Conservation (phyloP, 92 coral and sea anemone genomes). For the Porites rus region DNA sequence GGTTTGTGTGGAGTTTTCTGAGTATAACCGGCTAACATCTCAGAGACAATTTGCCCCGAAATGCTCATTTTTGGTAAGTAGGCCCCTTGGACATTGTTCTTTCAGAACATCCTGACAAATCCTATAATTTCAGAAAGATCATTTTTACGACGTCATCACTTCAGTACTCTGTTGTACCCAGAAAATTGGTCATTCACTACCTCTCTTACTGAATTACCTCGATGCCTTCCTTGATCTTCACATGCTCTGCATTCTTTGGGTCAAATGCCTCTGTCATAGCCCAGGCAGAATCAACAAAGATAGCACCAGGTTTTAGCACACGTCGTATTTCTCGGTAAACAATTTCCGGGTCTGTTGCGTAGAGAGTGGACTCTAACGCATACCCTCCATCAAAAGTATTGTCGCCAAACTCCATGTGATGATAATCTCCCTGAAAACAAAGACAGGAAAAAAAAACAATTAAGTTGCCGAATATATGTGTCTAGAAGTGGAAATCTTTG, state of each 20-base stretch:
- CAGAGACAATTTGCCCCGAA: too few relatives aligned
- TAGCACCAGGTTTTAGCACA: constrained; percentile 28
- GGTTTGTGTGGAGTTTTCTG: too few relatives aligned
- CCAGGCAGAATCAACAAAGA: constrained; percentile 31
- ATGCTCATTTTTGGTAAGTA: too few relatives aligned
- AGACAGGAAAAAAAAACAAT: neutral
- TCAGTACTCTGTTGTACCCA: too few relatives aligned
- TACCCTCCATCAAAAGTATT: constrained; percentile 23
- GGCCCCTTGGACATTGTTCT: too few relatives aligned
- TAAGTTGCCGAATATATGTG: too few relatives aligned
- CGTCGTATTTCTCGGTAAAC: constrained; percentile 28
- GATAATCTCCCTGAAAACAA: constrained; percentile 22
- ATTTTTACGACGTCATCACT: too few relatives aligned
- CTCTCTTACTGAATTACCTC: neutral
- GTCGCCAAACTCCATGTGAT: constrained; percentile 25
- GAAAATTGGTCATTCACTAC: neutral
- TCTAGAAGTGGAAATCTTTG: too few relatives aligned
- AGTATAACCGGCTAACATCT: too few relatives aligned
- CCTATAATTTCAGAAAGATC: too few relatives aligned
- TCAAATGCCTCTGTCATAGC: constrained; percentile 23
- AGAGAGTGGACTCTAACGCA: constrained; percentile 2
- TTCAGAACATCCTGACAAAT: too few relatives aligned
- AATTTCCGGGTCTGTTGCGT: constrained; percentile 15
- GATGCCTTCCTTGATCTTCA: constrained; percentile 28
- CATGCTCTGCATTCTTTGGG: constrained; percentile 21